Conservation (phyloP, 2,113 vertebrate species). For the Oryzias curvinotus region DNA sequence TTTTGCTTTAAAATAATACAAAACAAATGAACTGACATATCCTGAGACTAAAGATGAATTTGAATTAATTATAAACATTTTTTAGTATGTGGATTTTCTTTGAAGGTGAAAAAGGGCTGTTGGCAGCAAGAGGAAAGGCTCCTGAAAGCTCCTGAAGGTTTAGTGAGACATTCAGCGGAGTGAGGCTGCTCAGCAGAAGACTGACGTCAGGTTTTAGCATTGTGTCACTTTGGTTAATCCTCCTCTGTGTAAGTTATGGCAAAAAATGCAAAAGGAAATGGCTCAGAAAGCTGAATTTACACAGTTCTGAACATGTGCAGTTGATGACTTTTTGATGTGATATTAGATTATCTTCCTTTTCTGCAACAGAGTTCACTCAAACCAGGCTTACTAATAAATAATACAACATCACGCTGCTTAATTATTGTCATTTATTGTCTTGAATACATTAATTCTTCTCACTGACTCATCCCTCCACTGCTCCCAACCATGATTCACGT, state of each 20-base stretch:
- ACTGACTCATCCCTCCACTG: slow-evolving; percentile 26
- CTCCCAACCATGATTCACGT: slow-evolving; percentile 33
- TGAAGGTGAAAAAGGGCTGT: too few species aligned
- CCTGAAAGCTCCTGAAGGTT: too few species aligned
- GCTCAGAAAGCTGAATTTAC: neutral
- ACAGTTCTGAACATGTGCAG: neutral
- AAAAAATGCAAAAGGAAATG: slow-evolving; percentile 13
- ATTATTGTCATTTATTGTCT: slow-evolving; percentile 28
- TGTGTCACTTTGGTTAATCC: slow-evolving; percentile 8
- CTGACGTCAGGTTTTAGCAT: neutral
- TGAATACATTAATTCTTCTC: slow-evolving; percentile 17
- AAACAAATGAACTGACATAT: too few species aligned
- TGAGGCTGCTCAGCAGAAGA: too few species aligned
- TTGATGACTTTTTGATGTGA: slow-evolving; percentile 25
- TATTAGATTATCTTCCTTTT: slow-evolving; percentile 20
- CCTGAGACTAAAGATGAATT: too few species aligned
- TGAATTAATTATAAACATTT: too few species aligned
- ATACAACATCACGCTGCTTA: neutral
- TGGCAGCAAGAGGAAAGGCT: too few species aligned
- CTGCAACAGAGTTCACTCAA: slow-evolving; percentile 14
- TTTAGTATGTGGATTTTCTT: too few species aligned
- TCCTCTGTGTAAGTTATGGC: slow-evolving; percentile 7
- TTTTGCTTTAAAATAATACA: too few species aligned
- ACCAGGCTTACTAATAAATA: slow-evolving; percentile 5
- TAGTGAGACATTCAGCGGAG: too few species aligned